Conservation (phyloP, 2,888 invertebrate genomes). For the Sabellastarte sp. region DNA sequence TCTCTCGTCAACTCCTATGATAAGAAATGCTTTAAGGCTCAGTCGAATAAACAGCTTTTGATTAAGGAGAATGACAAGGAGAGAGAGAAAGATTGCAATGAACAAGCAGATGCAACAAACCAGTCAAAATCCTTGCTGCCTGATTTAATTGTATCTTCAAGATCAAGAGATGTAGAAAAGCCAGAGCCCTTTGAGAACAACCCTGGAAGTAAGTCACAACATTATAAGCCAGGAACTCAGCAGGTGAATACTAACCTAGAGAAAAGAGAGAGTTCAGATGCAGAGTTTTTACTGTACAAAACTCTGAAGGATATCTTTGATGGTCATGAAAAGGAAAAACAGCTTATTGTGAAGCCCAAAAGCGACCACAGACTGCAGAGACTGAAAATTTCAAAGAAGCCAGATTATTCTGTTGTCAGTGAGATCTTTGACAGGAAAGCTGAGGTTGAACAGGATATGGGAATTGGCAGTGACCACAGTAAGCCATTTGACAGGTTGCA, state of each 20-base stretch:
- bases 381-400: background rate
- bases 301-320: background rate
- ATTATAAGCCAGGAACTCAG: background rate
- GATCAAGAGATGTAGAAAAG: no score
- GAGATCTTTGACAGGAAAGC: no score
- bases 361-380: background rate
- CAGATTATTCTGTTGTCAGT: no score
- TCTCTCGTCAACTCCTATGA: conserved; percentile 13
- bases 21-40: background rate
- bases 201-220: no score
- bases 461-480: no score
- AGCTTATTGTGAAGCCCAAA: background rate
- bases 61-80: background rate
- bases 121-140: background rate
- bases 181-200: no score
- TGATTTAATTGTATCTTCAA: background rate
- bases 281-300: background rate
- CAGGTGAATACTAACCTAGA: background rate
- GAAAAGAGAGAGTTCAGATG: background rate
- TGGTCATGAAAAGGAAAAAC: background rate
- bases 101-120: background rate
- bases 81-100: background rate
- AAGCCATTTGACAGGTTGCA: no score
- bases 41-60: background rate
- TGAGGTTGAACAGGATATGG: no score